These are phyloP conservation scores for Drosophila tripunctata DNA, from an alignment of 2,888 invertebrate species.

Conservation along the genomic window DNA sequence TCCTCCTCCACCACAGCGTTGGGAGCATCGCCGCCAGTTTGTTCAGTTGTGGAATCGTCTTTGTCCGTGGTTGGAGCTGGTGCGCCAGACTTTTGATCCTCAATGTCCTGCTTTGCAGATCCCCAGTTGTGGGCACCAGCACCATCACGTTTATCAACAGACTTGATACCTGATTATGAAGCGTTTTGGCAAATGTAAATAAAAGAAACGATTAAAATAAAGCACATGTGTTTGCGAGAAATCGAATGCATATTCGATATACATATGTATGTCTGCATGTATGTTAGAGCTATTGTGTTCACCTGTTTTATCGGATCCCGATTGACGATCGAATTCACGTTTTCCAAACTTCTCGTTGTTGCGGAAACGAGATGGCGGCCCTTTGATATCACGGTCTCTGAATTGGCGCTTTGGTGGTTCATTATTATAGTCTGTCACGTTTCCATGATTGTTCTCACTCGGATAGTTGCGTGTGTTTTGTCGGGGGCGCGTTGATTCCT, in stretches of 20 bases:
- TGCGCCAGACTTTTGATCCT: conserved; percentile 83
- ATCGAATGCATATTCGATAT: too few relatives aligned
- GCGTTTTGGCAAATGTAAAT: not conserved
- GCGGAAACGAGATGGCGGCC: conserved; percentile 76
- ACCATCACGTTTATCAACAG: conserved; percentile 97
- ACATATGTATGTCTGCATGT: not conserved
- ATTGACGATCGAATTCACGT: conserved; percentile 97
- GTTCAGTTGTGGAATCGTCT: conserved; percentile 82
- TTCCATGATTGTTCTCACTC: conserved; percentile 34
- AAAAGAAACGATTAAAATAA: not conserved
- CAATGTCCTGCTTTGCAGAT: conserved; percentile 95
- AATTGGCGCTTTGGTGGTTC: conserved; percentile 81
- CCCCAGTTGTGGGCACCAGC: conserved; percentile 98
- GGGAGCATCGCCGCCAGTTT: conserved; percentile 84
- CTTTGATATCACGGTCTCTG: conserved; percentile 84
- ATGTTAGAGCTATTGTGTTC: conserved; percentile 19
- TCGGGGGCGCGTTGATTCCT: conserved; percentile 86
- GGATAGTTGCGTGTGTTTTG: conserved; percentile 80
- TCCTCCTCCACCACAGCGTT: conserved; percentile 88
- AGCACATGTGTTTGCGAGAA: too few relatives aligned
- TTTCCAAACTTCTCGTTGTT: conserved; percentile 88
- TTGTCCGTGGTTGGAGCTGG: conserved; percentile 76
- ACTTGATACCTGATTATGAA: conserved; percentile 87
- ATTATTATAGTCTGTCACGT: conserved; percentile 84
- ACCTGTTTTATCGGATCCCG: conserved; percentile 97